phyloP scores from a whole-genome alignment of 2,113 vertebrate genomes.

The Podiceps cristatus region DNA sequence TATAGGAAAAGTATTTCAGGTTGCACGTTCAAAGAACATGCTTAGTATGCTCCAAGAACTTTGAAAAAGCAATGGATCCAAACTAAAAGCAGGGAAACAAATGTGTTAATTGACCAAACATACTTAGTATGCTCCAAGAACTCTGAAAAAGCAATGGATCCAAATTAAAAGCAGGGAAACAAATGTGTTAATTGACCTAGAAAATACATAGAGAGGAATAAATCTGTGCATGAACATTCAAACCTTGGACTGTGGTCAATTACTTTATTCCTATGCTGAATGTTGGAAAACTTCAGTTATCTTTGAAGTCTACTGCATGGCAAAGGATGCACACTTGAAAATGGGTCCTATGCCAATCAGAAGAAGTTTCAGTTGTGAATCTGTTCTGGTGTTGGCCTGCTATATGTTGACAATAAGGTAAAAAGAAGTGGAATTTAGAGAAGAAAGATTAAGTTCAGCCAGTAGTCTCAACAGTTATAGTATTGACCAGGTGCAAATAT shows the following conservation, averaged over 20 bases:
- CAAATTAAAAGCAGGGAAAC: background rate
- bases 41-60: background rate
- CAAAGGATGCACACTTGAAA: background rate
- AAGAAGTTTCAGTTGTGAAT: background rate
- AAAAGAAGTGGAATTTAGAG: background rate
- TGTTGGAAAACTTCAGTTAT: background rate
- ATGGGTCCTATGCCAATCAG: background rate
- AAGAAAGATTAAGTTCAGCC: background rate
- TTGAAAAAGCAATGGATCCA: background rate
- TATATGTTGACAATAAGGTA: background rate
- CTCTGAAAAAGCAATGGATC: background rate
- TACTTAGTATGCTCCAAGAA: background rate
- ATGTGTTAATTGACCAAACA: background rate
- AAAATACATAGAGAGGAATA: background rate
- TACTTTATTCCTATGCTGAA: background rate
- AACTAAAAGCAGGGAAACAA: background rate
- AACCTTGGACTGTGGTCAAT: background rate
- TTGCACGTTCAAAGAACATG: background rate
- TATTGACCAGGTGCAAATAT: background rate
- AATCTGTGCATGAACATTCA: background rate
- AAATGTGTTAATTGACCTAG: background rate
- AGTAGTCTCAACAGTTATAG: background rate
- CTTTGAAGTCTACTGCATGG: background rate
- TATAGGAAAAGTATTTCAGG: background rate
- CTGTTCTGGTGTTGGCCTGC: background rate